Conservation (phyloP, 2,888 invertebrate genomes). For the Bombylius major region DNA sequence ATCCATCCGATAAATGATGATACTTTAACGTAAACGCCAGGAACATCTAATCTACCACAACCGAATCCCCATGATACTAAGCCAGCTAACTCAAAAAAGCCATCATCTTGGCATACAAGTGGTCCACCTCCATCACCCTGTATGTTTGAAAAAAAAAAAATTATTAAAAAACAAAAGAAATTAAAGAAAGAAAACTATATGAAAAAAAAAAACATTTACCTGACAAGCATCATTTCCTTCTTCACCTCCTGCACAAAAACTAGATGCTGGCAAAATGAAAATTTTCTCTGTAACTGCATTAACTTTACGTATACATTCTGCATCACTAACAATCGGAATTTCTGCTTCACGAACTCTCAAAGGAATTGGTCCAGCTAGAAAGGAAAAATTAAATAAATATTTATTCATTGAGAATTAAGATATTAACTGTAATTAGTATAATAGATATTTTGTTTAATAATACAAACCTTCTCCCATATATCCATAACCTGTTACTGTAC, state of each 20-base stretch:
- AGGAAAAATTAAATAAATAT: conserved; percentile 5
- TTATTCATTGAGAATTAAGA: background rate
- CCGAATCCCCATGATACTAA: conserved; percentile 93
- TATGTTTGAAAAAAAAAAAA: conserved; percentile 2
- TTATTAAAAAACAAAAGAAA: no score
- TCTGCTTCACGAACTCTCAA: conserved; percentile 79
- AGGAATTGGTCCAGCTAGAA: conserved; percentile 72
- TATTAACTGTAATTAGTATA: no score
- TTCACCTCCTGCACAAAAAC: conserved; percentile 90
- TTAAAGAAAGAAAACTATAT: no score
- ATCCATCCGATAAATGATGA: conserved; percentile 95
- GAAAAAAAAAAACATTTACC: no score
- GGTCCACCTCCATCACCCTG: conserved; percentile 93
- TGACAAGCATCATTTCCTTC: conserved; percentile 88
- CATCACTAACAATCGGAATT: conserved; percentile 83
- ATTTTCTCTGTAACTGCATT: conserved; percentile 92
- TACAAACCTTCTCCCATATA: conserved; percentile 81
- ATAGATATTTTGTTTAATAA: background rate
- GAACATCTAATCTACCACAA: conserved; percentile 84
- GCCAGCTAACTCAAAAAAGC: conserved; percentile 84
- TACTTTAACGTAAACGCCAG: conserved; percentile 94
- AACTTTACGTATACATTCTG: conserved; percentile 83
- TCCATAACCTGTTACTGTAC: conserved; percentile 88
- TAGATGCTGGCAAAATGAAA: conserved; percentile 83
- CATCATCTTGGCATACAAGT: conserved; percentile 82